Conservation (phyloP, 2,113 vertebrate genomes). For the Pseudopipra pipra region DNA sequence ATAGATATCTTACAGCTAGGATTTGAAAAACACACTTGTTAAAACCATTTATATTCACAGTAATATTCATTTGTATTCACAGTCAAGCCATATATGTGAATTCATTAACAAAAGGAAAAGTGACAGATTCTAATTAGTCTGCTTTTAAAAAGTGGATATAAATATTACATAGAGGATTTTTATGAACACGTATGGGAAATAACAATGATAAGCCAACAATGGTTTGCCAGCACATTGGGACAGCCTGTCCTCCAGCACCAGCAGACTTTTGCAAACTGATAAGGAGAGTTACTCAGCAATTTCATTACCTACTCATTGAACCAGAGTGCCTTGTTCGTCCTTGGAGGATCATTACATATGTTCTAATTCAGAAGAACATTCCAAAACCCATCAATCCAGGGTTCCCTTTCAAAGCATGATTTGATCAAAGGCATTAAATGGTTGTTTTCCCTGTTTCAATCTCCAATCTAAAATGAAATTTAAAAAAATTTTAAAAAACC, state of each 20-base stretch:
- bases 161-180: background rate
- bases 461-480: background rate
- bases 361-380: conserved; percentile 26
- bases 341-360: conserved; percentile 13
- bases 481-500: background rate
- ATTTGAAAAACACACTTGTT: background rate
- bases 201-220: background rate
- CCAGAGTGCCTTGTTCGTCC: background rate
- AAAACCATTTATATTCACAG: background rate
- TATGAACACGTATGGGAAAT: background rate
- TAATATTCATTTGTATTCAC: background rate
- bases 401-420: background rate
- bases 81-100: background rate
- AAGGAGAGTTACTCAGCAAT: background rate
- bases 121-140: background rate
- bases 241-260: background rate
- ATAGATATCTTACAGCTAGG: background rate
- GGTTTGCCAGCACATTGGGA: background rate
- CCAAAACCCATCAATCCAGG: background rate
- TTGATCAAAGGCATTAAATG: background rate
- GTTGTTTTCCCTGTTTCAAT: background rate
- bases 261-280: background rate
- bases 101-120: background rate
- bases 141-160: background rate
- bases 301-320: conserved; percentile 24